Percentiles rank a stretch among this genome's conserved stretches.
phyloP scores from a whole-genome alignment of 2,797 vertebrate species.

The Mus spretus region DNA sequence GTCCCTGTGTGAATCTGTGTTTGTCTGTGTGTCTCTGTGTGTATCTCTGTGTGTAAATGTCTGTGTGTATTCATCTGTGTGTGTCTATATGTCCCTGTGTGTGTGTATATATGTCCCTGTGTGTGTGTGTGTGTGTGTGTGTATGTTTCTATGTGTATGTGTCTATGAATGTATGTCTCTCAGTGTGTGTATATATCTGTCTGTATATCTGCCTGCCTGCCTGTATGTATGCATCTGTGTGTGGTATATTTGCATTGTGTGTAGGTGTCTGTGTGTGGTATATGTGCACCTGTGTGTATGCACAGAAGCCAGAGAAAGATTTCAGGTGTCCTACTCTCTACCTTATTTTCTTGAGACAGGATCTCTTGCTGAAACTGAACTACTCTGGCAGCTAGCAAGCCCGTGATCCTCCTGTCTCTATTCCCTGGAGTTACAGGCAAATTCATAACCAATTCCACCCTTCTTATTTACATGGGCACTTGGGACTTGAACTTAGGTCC shows the following conservation, averaged over 20 bases:
- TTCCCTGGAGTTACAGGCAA: not conserved
- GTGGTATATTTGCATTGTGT: not conserved
- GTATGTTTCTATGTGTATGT: not conserved
- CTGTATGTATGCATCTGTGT: not conserved
- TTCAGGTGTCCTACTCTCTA: not conserved
- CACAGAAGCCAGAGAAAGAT: not conserved
- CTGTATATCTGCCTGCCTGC: not conserved
- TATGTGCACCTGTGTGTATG: not conserved
- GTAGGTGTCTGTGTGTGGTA: not conserved
- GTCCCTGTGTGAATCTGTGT: not conserved
- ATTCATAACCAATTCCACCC: not conserved
- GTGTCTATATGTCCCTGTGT: too few species aligned
- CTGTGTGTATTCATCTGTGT: too few species aligned
- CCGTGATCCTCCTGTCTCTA: not conserved
- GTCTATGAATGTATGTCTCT: not conserved
- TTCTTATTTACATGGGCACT: not conserved
- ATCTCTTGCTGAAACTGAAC: not conserved
- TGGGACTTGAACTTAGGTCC: not conserved
- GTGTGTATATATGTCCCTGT: too few species aligned
- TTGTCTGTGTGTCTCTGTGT: not conserved
- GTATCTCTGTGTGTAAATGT: not conserved
- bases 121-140: not conserved
- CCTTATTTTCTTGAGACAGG: not conserved
- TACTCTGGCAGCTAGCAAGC: not conserved
- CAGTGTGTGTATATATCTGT: not conserved